A percentile compares a stretch with the other conserved stretches of the same genome.
Evolutionary conservation across 1,140 invertebrate species (phyloP).

Genomic region (Caenorhabditis tropicalis): DNA sequence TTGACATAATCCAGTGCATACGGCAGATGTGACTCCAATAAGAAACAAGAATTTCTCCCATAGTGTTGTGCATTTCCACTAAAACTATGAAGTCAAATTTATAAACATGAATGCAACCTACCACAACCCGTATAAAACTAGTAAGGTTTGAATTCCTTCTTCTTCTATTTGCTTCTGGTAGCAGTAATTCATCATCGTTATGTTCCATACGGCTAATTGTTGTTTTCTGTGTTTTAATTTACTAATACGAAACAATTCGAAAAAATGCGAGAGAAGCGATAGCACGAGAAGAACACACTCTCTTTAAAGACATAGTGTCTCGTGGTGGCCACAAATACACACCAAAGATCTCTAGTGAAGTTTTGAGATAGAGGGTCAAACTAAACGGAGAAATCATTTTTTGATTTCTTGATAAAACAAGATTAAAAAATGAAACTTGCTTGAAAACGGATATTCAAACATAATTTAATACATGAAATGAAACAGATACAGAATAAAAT

Average conservation of each 20-base stretch:
- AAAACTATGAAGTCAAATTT: conserved; percentile 11
- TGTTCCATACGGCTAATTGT: background rate
- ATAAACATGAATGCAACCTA: background rate
- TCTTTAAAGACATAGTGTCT: background rate
- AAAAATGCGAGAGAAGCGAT: conserved; percentile 75
- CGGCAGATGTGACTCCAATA: conserved; percentile 55
- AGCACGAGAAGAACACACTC: conserved; percentile 21
- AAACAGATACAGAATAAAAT: background rate
- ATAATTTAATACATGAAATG: background rate
- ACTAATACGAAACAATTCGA: background rate
- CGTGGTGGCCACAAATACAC: background rate
- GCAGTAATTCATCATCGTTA: background rate
- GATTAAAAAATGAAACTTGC: background rate
- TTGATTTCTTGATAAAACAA: background rate
- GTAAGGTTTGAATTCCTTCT: background rate
- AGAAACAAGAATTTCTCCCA: conserved; percentile 59
- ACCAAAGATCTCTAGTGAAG: background rate
- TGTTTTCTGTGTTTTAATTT: background rate
- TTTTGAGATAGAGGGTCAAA: background rate
- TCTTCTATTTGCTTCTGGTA: background rate
- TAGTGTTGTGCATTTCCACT: conserved; percentile 62
- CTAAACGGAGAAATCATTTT: background rate
- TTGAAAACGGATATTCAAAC: background rate
- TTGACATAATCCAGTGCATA: conserved; percentile 55
- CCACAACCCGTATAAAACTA: background rate